Evolutionary conservation across 2,888 invertebrate species (phyloP), one percentile per base, ranked within the genome.

Genomic region (Azorinus chamasolen): DNA sequence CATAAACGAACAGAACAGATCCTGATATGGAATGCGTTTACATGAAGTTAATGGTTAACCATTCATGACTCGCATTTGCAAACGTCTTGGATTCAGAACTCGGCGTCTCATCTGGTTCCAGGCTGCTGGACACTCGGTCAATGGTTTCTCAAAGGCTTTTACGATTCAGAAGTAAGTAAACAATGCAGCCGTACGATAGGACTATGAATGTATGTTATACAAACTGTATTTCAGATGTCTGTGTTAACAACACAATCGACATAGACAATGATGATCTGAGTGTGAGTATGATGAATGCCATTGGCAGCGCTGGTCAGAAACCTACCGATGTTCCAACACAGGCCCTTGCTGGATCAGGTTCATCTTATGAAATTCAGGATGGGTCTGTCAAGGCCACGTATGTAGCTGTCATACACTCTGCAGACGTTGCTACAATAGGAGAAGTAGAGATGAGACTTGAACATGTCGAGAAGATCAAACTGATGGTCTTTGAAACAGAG

Each of bases 271-370:
- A 65, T 48, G 55, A 45, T 2, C 24, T 65, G 14, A 27, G 24
- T 1, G 65, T 46, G n/a, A 48, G 48, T 45, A 20, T 65, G 8
- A 45, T 27, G 10, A 55, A 65, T 20, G 55, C 20, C 5, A 65
- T 65, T 55, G 65, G 65, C 8, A 27, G 55, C 18, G n/a, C 43
- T 37, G 57, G 57, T n/a, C 14, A 24, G 18, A 32, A 12, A 24
- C 57, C 57, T 22, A 46, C 22, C 16, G 32, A 27, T 14, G 22
- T 37, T 14, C 48, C 66, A 48, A 50, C 66, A 24, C 66, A 66
- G 32, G 66, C 57, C 14, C 50, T 66, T n/a, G 22, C 20, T 48
- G 66, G 66, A n/a, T 66, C 66, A n/a, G 66, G 66, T 37, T 45
- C 48, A 14, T 37, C 37, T 10, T 66, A 50, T 18, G 37, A 41